These are phyloP conservation scores for Acronicta leporina DNA, from an alignment of 2,888 invertebrate species.

Conservation along the genomic window DNA sequence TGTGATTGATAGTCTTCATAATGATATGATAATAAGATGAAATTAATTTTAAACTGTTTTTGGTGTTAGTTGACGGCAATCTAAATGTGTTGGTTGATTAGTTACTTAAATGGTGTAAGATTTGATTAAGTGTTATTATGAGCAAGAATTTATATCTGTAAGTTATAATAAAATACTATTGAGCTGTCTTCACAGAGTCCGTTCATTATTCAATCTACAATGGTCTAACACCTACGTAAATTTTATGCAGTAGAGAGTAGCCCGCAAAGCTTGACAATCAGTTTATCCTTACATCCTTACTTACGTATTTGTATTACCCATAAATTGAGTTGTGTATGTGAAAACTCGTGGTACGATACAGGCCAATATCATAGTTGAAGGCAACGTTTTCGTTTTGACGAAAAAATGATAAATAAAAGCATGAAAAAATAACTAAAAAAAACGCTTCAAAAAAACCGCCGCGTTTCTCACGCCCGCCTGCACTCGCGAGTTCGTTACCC, in stretches of 20 bases:
- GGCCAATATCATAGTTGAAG: no score
- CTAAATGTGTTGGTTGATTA: slow-evolving; percentile 35
- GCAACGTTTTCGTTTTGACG: no score
- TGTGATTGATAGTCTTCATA: slow-evolving; percentile 46
- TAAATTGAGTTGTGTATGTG: no score
- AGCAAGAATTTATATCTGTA: slow-evolving; percentile 14
- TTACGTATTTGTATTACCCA: no score
- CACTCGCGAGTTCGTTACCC: slow-evolving; percentile 38
- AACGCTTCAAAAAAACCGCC: slow-evolving; percentile 10
- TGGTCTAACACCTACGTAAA: no score
- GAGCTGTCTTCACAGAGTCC: neutral
- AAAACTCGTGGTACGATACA: no score
- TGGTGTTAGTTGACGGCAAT: slow-evolving; percentile 24
- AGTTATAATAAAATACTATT: neutral
- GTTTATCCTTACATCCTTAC: no score
- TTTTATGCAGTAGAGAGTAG: no score
- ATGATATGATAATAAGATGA: slow-evolving; percentile 49
- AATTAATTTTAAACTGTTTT: slow-evolving; percentile 48
- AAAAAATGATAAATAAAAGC: no score
- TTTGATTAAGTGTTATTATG: slow-evolving; percentile 43
- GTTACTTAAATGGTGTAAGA: slow-evolving; percentile 25
- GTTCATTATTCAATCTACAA: no score
- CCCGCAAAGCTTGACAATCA: no score
- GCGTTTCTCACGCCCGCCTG: slow-evolving; percentile 36
- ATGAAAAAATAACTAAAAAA: no score